These are phyloP conservation scores for Arvicanthis niloticus DNA, from an alignment of 2,113 vertebrate genomes.

Conservation along the genomic window DNA sequence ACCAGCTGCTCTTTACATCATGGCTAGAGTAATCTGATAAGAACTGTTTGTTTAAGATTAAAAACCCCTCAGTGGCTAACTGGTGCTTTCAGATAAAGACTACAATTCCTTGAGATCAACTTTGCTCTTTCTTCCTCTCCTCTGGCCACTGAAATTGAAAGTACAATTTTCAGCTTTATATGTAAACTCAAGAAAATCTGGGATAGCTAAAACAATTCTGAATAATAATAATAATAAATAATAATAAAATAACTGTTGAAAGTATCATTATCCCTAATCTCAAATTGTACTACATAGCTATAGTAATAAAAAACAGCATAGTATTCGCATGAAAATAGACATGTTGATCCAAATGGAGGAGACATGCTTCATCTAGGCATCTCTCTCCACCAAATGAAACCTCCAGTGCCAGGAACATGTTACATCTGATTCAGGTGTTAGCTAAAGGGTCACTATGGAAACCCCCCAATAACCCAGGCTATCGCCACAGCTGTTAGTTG, in stretches of 20 bases:
- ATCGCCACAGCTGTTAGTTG: too few relatives aligned
- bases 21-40: not conserved
- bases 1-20: not conserved
- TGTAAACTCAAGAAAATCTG: not conserved
- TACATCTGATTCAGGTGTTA: too few relatives aligned
- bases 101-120: not conserved
- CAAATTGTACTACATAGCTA: not conserved
- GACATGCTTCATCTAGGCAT: not conserved
- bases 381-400: too few relatives aligned
- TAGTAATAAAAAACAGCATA: not conserved
- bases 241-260: not conserved
- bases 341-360: not conserved
- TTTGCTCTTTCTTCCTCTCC: not conserved
- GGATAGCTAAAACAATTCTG: not conserved
- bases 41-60: not conserved
- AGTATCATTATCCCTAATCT: not conserved
- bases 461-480: too few relatives aligned
- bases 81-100: not conserved
- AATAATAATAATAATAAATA: not conserved
- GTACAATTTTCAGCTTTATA: not conserved
- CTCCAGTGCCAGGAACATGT: too few relatives aligned
- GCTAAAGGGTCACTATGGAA: too few relatives aligned
- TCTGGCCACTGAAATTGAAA: not conserved
- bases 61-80: not conserved
- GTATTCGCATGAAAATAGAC: not conserved